phyloP scores from a whole-genome alignment of 1,140 invertebrate genomes.

The Drosophila seguyi region DNA sequence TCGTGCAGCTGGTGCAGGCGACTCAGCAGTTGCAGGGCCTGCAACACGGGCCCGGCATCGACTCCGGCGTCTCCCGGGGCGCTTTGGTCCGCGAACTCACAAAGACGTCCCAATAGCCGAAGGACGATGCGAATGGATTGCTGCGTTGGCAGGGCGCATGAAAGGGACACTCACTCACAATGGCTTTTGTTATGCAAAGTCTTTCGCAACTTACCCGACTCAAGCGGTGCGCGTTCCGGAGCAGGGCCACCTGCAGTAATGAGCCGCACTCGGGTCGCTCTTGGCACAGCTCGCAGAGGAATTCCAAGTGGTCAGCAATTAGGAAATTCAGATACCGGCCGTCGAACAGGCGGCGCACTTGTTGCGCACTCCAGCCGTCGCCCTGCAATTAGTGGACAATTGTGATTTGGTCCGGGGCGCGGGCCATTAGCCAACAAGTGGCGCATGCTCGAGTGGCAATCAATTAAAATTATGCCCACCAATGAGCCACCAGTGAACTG shows the following conservation, averaged over 20 bases:
- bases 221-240: slow-evolving; percentile 52
- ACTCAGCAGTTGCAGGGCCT: slow-evolving; percentile 64
- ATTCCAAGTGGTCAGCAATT: slow-evolving; percentile 84
- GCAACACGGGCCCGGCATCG: slow-evolving; percentile 28
- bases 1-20: slow-evolving; percentile 68
- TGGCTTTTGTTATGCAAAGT: slow-evolving; percentile 67
- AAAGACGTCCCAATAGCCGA: slow-evolving; percentile 62
- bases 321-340: slow-evolving; percentile 81
- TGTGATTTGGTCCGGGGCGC: slow-evolving; percentile 40
- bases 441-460: slow-evolving; percentile 75
- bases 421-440: slow-evolving; percentile 70
- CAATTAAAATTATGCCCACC: slow-evolving; percentile 75
- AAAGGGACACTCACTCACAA: slow-evolving; percentile 13
- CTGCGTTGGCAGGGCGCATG: slow-evolving; percentile 26
- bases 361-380: slow-evolving; percentile 76
- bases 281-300: slow-evolving; percentile 80
- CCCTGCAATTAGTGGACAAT: slow-evolving; percentile 67
- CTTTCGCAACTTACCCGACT: slow-evolving; percentile 58
- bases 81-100: slow-evolving; percentile 10
- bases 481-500: slow-evolving; percentile 22
- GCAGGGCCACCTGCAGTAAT: slow-evolving; percentile 71
- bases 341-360: slow-evolving; percentile 74
- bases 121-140: slow-evolving; percentile 68
- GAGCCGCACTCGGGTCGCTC: slow-evolving; percentile 73
- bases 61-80: slow-evolving; percentile 19